phyloP scores from a whole-genome alignment of 2,113 vertebrate genomes.

The Melanerpes aurifrons region DNA sequence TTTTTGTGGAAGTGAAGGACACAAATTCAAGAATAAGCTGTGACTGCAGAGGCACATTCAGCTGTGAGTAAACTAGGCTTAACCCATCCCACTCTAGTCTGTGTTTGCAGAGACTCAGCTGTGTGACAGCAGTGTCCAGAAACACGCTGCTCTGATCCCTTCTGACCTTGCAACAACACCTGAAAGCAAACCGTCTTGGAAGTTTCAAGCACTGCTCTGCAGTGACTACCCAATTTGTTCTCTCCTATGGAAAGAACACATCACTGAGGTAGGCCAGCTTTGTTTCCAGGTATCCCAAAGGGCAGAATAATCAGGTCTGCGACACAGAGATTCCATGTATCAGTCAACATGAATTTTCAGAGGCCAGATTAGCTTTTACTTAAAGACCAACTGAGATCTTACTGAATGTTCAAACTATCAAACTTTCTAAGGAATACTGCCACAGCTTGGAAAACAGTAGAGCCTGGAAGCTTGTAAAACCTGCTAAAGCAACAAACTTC shows the following conservation, averaged over 20 bases:
- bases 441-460: not conserved
- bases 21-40: not conserved
- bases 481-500: not conserved
- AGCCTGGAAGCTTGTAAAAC: not conserved
- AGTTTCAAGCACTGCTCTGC: not conserved
- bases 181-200: not conserved
- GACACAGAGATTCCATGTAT: not conserved
- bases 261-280: not conserved
- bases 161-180: not conserved
- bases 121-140: not conserved
- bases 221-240: not conserved
- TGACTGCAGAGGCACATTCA: not conserved
- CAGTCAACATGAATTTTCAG: not conserved
- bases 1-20: not conserved
- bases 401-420: rapidly evolving
- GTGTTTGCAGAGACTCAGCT: not conserved
- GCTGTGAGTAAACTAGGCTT: not conserved
- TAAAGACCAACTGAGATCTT: not conserved
- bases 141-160: not conserved
- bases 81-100: not conserved
- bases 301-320: not conserved
- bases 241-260: not conserved
- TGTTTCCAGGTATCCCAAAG: not conserved
- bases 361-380: not conserved
- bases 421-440: not conserved